These are phyloP conservation scores for Rhinichthys osculus DNA, from an alignment of 2,797 vertebrate species.

Conservation along the genomic window DNA sequence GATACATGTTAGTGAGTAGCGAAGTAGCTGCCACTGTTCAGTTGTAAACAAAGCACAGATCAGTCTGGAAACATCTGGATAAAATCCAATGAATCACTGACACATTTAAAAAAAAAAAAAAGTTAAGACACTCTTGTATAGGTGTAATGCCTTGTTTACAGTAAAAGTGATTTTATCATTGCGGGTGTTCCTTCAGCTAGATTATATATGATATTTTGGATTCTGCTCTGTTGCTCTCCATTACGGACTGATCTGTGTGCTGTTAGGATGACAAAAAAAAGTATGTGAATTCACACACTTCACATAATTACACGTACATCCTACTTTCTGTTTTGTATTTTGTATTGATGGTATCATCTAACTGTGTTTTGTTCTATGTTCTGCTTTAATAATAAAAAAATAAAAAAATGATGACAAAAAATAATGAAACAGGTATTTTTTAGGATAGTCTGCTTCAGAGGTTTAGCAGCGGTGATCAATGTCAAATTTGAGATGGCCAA, in stretches of 20 bases:
- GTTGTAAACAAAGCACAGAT: slow-evolving; percentile 17
- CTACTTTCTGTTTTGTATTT: no score
- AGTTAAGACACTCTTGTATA: not conserved
- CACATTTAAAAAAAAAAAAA: not conserved
- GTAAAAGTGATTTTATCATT: not conserved
- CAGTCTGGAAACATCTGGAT: slow-evolving; percentile 7
- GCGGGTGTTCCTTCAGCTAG: not conserved
- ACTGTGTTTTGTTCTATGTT: no score
- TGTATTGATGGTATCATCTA: no score
- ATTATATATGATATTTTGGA: not conserved
- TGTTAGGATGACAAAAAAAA: not conserved
- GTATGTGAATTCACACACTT: no score
- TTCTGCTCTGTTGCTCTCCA: not conserved
- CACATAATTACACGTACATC: no score
- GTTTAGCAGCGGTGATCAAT: not conserved
- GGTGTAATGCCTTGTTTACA: not conserved
- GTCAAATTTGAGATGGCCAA: not conserved
- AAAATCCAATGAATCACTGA: slow-evolving; percentile 11
- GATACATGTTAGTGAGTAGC: slow-evolving; percentile 8
- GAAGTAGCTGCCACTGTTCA: slow-evolving; percentile 33
- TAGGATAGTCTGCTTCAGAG: not conserved
- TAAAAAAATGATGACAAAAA: no score
- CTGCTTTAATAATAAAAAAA: no score
- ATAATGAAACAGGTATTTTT: not conserved
- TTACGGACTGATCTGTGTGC: not conserved